Conservation (phyloP, 2,113 vertebrate species). For the Actenoides lindsayi region DNA sequence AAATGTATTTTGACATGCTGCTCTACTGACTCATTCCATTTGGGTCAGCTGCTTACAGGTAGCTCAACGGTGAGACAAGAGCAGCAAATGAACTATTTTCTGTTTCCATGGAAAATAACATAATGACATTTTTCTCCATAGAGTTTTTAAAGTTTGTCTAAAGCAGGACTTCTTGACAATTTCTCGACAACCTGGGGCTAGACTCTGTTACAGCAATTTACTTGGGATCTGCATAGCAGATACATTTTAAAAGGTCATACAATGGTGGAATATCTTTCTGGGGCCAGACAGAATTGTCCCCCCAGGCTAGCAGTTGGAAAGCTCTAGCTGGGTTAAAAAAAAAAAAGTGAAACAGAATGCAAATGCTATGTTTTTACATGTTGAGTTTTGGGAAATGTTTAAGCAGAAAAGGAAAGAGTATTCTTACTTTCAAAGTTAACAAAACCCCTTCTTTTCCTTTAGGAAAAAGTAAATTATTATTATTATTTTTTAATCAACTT, state of each 20-base stretch:
- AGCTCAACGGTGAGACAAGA: not conserved
- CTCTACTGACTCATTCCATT: not conserved
- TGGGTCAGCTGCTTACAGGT: not conserved
- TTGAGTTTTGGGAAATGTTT: slow-evolving; percentile 36
- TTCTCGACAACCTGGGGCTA: slow-evolving; percentile 31
- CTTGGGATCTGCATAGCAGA: slow-evolving; percentile 58
- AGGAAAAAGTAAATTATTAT: not conserved
- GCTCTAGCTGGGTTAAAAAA: slow-evolving; percentile 17
- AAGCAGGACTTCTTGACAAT: slow-evolving; percentile 49
- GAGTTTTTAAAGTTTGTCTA: slow-evolving; percentile 38
- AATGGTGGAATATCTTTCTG: slow-evolving; percentile 58
- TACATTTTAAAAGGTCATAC: slow-evolving; percentile 68
- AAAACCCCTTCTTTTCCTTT: not conserved
- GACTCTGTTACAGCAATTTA: slow-evolving; percentile 54
- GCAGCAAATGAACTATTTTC: not conserved
- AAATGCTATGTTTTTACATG: slow-evolving; percentile 32
- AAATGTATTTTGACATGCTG: not conserved
- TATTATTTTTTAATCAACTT: not conserved
- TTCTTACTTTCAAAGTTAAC: not conserved
- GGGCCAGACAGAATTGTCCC: slow-evolving; percentile 54
- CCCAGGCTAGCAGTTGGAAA: slow-evolving; percentile 55
- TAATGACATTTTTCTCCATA: slow-evolving; percentile 33
- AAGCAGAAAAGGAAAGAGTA: slow-evolving; percentile 2
- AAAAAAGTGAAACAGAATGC: slow-evolving; percentile 13
- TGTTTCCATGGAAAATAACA: not conserved